These are phyloP conservation scores for Caenorhabditis inopinata DNA, from an alignment of 1,140 invertebrate genomes.

Conservation along the genomic window DNA sequence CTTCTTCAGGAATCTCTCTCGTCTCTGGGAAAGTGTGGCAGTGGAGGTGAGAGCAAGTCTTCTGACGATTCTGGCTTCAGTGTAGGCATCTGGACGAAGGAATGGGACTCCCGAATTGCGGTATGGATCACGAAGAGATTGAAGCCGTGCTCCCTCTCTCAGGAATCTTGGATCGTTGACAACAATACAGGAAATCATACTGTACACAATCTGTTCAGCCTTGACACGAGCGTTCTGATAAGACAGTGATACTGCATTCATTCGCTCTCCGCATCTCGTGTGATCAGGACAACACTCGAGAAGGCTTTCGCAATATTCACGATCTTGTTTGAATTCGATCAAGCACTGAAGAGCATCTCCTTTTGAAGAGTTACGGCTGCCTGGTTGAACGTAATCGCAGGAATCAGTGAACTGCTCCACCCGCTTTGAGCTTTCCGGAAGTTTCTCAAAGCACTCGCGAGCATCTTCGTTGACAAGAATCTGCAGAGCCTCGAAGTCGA, in stretches of 20 bases:
- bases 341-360: constrained; percentile 31
- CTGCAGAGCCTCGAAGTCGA: constrained; percentile 16
- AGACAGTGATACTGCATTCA: constrained; percentile 41
- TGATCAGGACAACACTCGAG: constrained; percentile 27
- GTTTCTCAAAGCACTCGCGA: constrained; percentile 26
- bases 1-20: constrained; percentile 19
- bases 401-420: constrained; percentile 26
- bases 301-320: constrained; percentile 30
- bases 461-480: constrained; percentile 33
- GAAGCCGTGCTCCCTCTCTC: constrained; percentile 22
- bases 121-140: constrained; percentile 12
- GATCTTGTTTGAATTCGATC: constrained; percentile 31
- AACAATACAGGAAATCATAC: constrained; percentile 19
- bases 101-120: constrained; percentile 35
- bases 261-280: constrained; percentile 39
- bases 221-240: constrained; percentile 37
- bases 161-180: constrained; percentile 21
- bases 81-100: constrained; percentile 33
- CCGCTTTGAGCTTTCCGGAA: constrained; percentile 8
- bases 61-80: constrained; percentile 35
- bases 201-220: constrained; percentile 17
- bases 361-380: not conserved
- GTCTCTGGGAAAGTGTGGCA: constrained; percentile 8
- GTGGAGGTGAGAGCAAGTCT: constrained; percentile 19
- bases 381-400: constrained; percentile 24